phyloP scores from a whole-genome alignment of 92 coral and sea anemone species.

The Montipora capitata region DNA sequence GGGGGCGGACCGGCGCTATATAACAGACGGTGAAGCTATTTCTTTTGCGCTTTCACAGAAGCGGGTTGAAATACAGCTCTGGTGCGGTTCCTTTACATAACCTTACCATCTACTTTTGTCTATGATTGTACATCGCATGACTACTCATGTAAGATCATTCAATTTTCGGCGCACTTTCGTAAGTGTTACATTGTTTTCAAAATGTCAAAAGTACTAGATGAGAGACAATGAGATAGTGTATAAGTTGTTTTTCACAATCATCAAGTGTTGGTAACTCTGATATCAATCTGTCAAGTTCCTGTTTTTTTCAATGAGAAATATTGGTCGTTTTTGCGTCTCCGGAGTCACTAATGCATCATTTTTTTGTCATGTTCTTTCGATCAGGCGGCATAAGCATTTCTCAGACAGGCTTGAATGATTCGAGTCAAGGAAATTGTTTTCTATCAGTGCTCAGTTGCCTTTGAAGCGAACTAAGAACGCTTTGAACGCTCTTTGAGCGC shows the following conservation, averaged over 20 bases:
- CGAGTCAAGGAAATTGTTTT: background rate
- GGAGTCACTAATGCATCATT: background rate
- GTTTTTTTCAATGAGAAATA: slow-evolving; percentile 1
- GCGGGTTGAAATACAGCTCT: too few species aligned
- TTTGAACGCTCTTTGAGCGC: background rate
- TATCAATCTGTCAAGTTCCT: background rate
- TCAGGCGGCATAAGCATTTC: background rate
- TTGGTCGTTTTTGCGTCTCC: background rate
- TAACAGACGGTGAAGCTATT: too few species aligned
- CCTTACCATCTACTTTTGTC: too few species aligned
- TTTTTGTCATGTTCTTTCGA: background rate
- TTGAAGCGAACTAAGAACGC: background rate
- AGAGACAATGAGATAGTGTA: background rate
- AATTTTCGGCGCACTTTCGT: background rate
- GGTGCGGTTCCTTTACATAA: too few species aligned
- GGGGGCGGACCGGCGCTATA: too few species aligned
- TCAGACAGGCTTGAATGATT: background rate
- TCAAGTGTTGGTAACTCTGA: background rate
- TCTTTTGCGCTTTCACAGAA: too few species aligned
- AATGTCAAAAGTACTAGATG: background rate
- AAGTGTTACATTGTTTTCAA: background rate
- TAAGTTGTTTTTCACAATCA: background rate
- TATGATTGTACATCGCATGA: background rate
- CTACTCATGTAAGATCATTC: background rate
- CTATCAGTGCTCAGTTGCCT: background rate